phyloP scores from a whole-genome alignment of 1,140 invertebrate genomes.

The Tetragonula clypearis region DNA sequence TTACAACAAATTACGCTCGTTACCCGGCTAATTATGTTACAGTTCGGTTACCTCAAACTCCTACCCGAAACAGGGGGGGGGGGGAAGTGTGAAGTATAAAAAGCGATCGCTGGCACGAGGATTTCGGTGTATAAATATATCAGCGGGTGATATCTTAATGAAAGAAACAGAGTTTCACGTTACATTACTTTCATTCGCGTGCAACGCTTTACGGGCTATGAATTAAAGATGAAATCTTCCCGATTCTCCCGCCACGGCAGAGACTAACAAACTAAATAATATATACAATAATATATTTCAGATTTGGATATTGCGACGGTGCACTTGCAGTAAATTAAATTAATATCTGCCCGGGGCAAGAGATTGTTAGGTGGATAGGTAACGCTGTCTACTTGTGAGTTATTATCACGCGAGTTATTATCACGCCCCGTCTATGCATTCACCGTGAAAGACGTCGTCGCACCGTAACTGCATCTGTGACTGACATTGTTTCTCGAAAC shows the following conservation, averaged over 20 bases:
- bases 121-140: neutral
- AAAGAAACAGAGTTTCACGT: no score
- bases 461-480: conserved; percentile 62
- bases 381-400: conserved; percentile 63
- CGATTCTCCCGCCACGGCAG: neutral
- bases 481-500: conserved; percentile 66
- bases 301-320: conserved; percentile 21
- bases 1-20: no score
- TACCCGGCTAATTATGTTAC: neutral
- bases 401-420: conserved; percentile 57
- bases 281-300: neutral
- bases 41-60: neutral
- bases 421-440: conserved; percentile 52
- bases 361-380: conserved; percentile 66
- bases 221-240: neutral
- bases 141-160: neutral
- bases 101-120: neutral
- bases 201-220: neutral
- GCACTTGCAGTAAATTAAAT: conserved; percentile 60
- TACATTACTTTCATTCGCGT: neutral
- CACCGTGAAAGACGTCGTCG: conserved; percentile 63
- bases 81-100: no score
- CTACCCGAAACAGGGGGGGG: neutral
- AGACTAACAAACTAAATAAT: neutral
- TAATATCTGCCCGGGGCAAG: conserved; percentile 58